A percentile compares a stretch with the other conserved stretches of the same genome.
phyloP scores from a whole-genome alignment of 2,113 vertebrate species.

The Ageneiosus marmoratus region DNA sequence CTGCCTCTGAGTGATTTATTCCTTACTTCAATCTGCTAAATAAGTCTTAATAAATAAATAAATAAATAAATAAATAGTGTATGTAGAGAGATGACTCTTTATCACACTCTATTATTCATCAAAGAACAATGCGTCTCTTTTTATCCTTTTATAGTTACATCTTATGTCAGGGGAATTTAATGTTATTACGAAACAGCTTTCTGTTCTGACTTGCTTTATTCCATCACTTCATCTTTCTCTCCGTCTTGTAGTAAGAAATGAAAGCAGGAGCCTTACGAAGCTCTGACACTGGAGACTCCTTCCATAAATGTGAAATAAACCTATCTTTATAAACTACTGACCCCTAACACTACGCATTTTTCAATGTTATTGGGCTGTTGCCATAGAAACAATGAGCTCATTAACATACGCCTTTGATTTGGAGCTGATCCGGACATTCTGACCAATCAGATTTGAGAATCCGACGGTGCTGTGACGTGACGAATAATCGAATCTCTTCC shows the following conservation, averaged over 20 bases:
- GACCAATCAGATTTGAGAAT: background rate
- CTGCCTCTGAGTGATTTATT: background rate
- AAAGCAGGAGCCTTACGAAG: too few relatives aligned
- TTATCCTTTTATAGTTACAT: too few relatives aligned
- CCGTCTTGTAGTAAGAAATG: too few relatives aligned
- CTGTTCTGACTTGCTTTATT: too few relatives aligned
- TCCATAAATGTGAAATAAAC: background rate
- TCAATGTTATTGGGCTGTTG: background rate
- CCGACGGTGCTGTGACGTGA: rapidly evolving
- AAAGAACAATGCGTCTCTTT: background rate
- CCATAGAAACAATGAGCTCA: background rate
- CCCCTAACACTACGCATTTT: background rate
- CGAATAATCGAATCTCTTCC: background rate
- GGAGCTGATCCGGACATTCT: background rate
- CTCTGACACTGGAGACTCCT: background rate
- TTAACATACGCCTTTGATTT: background rate
- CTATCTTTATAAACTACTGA: background rate
- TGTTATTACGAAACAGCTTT: too few relatives aligned
- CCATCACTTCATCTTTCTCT: too few relatives aligned
- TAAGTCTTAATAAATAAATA: background rate
- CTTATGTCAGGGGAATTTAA: too few relatives aligned
- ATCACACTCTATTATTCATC: background rate
- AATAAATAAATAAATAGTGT: too few relatives aligned
- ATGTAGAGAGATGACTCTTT: background rate
- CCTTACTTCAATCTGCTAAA: background rate